phyloP scores from a whole-genome alignment of 2,888 invertebrate species.

The Nemapogon koenigi region DNA sequence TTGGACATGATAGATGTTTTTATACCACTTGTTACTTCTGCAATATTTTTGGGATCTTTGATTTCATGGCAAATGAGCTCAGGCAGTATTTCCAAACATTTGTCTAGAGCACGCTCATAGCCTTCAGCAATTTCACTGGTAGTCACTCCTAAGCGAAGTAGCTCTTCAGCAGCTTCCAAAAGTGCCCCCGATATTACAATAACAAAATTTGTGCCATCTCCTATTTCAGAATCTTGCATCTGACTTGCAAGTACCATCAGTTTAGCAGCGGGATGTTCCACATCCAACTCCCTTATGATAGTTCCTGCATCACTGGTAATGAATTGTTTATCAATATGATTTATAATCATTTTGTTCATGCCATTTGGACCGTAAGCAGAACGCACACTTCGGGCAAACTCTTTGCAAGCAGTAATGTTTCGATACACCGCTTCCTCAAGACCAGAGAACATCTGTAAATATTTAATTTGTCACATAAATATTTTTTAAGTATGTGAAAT shows the following conservation, averaged over 20 bases:
- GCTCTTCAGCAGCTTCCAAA: conserved; percentile 89
- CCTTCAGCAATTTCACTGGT: conserved; percentile 96
- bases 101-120: conserved; percentile 89
- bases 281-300: conserved; percentile 93
- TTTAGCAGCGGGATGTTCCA: conserved; percentile 98
- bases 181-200: conserved; percentile 93
- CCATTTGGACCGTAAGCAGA: conserved; percentile 98
- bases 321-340: conserved; percentile 97
- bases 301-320: conserved; percentile 99
- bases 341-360: conserved; percentile 99
- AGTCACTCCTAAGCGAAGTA: conserved; percentile 94
- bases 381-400: conserved; percentile 90
- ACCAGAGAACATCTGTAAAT: conserved; percentile 77
- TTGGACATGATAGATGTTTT: conserved; percentile 93
- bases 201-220: conserved; percentile 99
- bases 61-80: conserved; percentile 80
- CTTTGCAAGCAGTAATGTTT: conserved; percentile 95
- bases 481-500: not conserved
- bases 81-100: conserved; percentile 89
- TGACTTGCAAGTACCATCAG: conserved; percentile 95
- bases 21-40: conserved; percentile 76
- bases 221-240: conserved; percentile 98
- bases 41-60: conserved; percentile 69
- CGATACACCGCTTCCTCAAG: conserved; percentile 96
- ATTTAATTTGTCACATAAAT: not conserved